These are phyloP conservation scores for Yponomeuta cagnagella DNA, from an alignment of 2,888 invertebrate species.

Conservation along the genomic window DNA sequence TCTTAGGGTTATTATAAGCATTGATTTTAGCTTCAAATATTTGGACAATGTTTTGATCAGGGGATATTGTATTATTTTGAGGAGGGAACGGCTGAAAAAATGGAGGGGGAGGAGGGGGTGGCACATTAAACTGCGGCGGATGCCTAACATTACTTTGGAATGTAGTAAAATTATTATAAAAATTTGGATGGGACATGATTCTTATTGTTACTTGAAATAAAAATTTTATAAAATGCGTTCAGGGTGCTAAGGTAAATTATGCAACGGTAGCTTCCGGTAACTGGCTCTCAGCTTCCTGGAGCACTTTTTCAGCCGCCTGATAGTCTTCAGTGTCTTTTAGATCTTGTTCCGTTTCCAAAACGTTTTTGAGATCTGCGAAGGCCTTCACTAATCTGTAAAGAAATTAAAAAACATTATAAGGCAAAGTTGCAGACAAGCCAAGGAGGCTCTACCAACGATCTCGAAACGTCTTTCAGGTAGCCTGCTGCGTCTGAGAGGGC, in stretches of 20 bases:
- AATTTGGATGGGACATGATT: conserved; percentile 65
- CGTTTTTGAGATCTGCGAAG: conserved; percentile 82
- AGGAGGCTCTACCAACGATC: too few relatives aligned
- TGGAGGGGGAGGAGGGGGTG: conserved; percentile 40
- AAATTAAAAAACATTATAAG: conserved; percentile 1
- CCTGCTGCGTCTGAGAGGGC: too few relatives aligned
- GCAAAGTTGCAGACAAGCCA: neutral
- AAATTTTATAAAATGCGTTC: conserved; percentile 31
- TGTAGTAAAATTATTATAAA: conserved; percentile 61
- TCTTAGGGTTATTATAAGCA: conserved; percentile 18
- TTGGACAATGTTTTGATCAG: conserved; percentile 46
- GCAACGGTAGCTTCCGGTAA: conserved; percentile 52
- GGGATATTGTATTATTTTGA: neutral
- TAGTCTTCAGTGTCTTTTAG: conserved; percentile 85
- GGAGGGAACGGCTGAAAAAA: conserved; percentile 17
- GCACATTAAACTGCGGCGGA: conserved; percentile 24
- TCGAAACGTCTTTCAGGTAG: too few relatives aligned
- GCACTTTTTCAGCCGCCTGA: conserved; percentile 77
- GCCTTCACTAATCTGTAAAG: conserved; percentile 81
- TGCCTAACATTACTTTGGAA: conserved; percentile 43
- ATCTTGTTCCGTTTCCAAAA: conserved; percentile 84
- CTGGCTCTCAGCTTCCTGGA: conserved; percentile 80
- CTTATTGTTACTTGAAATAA: conserved; percentile 31
- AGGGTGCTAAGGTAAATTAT: conserved; percentile 29
- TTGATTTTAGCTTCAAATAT: conserved; percentile 32